Conservation (phyloP, 2,797 vertebrate species). For the Jordanella pulchra region DNA sequence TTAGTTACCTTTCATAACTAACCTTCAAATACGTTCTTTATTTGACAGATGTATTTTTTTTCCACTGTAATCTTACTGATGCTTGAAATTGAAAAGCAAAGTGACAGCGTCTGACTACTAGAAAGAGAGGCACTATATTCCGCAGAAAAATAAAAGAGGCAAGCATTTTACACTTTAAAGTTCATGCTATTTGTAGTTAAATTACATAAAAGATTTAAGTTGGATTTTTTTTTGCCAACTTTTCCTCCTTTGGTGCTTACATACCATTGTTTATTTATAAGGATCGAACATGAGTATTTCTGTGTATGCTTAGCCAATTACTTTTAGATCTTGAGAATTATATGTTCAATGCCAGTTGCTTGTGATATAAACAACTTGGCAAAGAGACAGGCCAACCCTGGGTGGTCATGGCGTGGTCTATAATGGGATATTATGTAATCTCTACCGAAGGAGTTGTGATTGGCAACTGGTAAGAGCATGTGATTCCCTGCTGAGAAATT, state of each 20-base stretch:
- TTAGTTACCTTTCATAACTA: background rate
- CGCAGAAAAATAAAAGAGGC: background rate
- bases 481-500: constrained; percentile 68
- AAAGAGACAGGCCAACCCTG: constrained; percentile 35
- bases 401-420: constrained; percentile 58
- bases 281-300: constrained; percentile 1
- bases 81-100: too few relatives aligned
- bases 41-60: too few relatives aligned
- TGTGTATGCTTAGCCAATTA: constrained; percentile 13
- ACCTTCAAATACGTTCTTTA: background rate
- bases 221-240: background rate
- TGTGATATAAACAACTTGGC: constrained; percentile 46
- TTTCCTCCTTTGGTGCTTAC: background rate
- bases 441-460: constrained; percentile 63
- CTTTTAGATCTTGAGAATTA: constrained; percentile 9
- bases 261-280: background rate
- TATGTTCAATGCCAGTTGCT: constrained; percentile 42
- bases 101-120: background rate
- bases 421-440: constrained; percentile 61
- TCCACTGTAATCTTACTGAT: too few relatives aligned
- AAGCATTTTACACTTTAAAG: background rate
- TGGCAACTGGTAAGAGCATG: constrained; percentile 71
- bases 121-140: background rate
- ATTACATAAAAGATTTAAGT: background rate
- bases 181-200: background rate